A percentile compares a stretch with the other conserved stretches of the same genome.
Conservation (phyloP, 37 sponge, comb jelly and placozoan species). For the Aplysina aerophoba region DNA sequence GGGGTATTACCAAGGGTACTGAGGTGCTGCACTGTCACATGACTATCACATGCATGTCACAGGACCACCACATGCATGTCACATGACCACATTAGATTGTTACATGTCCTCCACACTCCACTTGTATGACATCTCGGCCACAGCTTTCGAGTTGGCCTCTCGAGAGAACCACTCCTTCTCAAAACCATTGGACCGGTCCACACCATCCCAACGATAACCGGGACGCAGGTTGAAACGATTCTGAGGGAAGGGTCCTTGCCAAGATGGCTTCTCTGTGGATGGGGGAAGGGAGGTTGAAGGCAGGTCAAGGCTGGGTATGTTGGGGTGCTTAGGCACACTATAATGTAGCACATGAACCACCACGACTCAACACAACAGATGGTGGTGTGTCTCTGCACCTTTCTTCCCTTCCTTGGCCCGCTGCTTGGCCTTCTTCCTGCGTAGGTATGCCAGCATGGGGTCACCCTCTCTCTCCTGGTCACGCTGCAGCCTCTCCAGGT, state of each 20-base stretch:
- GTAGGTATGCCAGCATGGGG: slow-evolving; percentile 85
- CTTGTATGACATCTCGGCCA: slow-evolving; percentile 83
- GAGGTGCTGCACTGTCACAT: no score
- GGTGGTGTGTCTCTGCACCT: no score
- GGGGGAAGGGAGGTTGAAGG: neutral
- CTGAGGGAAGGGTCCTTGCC: slow-evolving; percentile 76
- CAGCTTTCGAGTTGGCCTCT: slow-evolving; percentile 69
- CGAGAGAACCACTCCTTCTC: slow-evolving; percentile 77
- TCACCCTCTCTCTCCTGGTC: slow-evolving; percentile 82
- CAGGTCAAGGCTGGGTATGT: neutral
- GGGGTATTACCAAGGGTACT: no score
- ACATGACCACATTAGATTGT: no score
- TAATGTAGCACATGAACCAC: neutral
- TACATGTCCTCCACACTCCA: slow-evolving; percentile 99
- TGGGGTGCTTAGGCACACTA: neutral
- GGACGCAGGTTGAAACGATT: slow-evolving; percentile 93
- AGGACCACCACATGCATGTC: neutral
- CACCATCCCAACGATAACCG: slow-evolving; percentile 98
- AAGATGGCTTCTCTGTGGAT: slow-evolving; percentile 65
- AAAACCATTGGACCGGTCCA: slow-evolving; percentile 95
- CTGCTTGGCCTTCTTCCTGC: slow-evolving; percentile 73
- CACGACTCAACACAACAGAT: neutral
- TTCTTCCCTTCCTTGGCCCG: slow-evolving; percentile 32
- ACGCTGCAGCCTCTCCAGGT: slow-evolving; percentile 81
- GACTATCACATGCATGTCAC: no score